phyloP scores from a whole-genome alignment of 2,888 invertebrate species.

The Lasioglossum vierecki region DNA sequence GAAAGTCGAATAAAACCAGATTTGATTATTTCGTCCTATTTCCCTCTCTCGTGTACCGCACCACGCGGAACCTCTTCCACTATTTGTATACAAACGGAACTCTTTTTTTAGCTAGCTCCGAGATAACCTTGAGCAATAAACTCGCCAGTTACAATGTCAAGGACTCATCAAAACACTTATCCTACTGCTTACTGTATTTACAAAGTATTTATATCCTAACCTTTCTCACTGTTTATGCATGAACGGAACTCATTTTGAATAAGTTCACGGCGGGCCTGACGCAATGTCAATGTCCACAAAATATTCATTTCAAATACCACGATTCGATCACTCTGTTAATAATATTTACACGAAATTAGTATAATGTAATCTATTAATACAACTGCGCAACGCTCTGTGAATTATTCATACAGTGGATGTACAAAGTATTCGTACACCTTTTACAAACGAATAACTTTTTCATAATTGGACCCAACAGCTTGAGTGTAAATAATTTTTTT shows the following conservation, averaged over 20 bases:
- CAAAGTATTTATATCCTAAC: slow-evolving; percentile 13
- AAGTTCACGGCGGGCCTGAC: not conserved
- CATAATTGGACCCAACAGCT: too few species aligned
- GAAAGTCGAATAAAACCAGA: slow-evolving; percentile 52
- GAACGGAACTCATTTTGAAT: not conserved
- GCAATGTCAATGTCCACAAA: not conserved
- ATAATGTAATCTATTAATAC: not conserved
- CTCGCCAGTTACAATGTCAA: not conserved
- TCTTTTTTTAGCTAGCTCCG: not conserved
- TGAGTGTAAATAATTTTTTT: too few species aligned
- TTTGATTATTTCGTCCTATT: slow-evolving; percentile 57
- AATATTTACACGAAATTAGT: not conserved
- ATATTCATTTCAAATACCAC: not conserved
- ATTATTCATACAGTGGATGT: not conserved
- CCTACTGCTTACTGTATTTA: too few species aligned
- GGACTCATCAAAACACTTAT: not conserved
- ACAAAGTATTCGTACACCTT: too few species aligned
- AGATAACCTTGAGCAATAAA: not conserved
- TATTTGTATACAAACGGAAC: not conserved
- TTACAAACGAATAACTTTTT: too few species aligned
- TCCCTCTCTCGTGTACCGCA: slow-evolving; percentile 39
- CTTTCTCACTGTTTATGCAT: not conserved
- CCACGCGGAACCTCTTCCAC: not conserved
- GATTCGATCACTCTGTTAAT: not conserved
- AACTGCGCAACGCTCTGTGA: not conserved